These are phyloP conservation scores for Sebastes flavidus DNA, from an alignment of 2,797 vertebrate genomes.

Conservation along the genomic window DNA sequence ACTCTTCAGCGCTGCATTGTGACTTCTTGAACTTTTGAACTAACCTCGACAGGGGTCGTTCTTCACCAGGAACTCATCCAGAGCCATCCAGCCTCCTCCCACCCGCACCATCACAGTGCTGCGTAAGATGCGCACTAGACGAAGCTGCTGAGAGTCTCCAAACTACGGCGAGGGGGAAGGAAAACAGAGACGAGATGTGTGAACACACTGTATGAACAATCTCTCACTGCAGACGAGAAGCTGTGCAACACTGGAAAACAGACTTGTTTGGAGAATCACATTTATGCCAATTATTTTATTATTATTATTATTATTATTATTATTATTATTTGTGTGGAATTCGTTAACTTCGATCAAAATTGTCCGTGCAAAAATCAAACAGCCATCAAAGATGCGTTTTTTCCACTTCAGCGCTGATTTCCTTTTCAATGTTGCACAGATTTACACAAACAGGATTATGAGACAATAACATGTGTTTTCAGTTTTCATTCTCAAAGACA, in stretches of 20 bases:
- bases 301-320: background rate
- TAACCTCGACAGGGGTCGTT: constrained; percentile 98
- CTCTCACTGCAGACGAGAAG: constrained; percentile 27
- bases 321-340: background rate
- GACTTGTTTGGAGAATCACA: constrained; percentile 8
- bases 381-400: background rate
- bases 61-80: constrained; percentile 99
- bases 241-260: constrained; percentile 74
- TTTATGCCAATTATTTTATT: background rate
- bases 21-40: constrained; percentile 25
- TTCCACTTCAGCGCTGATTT: constrained; percentile 55
- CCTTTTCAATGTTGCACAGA: constrained; percentile 63
- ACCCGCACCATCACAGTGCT: constrained; percentile 99
- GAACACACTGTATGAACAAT: constrained; percentile 18
- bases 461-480: constrained; percentile 53
- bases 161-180: constrained; percentile 81
- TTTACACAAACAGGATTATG: constrained; percentile 41
- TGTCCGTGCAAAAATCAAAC: background rate
- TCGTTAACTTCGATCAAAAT: background rate
- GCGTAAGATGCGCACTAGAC: constrained; percentile 95
- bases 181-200: constrained; percentile 36
- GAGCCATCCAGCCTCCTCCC: constrained; percentile 99
- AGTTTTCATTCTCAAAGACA: constrained; percentile 74
- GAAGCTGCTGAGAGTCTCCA: constrained; percentile 97
- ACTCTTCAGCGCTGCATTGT: background rate